Conservation (phyloP, 2,888 invertebrate species). For the Eubasilissa splendida region DNA sequence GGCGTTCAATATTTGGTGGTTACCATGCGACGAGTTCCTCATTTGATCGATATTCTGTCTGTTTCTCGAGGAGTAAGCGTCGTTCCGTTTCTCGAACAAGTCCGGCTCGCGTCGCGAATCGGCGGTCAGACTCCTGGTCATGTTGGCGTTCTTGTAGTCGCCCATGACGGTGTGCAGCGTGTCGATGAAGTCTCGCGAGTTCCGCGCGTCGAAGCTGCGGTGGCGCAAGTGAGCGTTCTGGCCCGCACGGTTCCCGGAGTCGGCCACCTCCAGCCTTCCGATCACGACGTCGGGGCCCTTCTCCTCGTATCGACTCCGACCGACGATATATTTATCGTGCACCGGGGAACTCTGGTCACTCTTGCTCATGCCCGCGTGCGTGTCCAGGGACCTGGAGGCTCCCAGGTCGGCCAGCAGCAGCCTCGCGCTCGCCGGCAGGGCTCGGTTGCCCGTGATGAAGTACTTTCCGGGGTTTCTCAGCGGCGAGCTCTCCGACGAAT, state of each 20-base stretch:
- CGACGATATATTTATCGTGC: conserved; percentile 48
- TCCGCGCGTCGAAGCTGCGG: conserved; percentile 71
- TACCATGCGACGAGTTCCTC: conserved; percentile 61
- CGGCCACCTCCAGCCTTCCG: conserved; percentile 13
- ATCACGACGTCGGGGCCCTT: conserved; percentile 33
- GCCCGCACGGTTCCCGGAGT: conserved; percentile 63
- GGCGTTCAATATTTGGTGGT: conserved; percentile 61
- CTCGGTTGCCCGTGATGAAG: conserved; percentile 66
- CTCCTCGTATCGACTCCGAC: background rate
- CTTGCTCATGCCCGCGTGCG: conserved; percentile 57
- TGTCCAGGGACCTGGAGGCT: conserved; percentile 68
- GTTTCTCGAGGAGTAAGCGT: conserved; percentile 63
- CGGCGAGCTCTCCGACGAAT: conserved; percentile 67
- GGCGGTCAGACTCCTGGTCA: conserved; percentile 43
- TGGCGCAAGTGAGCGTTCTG: conserved; percentile 73
- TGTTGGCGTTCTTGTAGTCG: conserved; percentile 42
- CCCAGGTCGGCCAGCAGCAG: conserved; percentile 63
- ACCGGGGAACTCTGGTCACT: conserved; percentile 69
- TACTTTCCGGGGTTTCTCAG: conserved; percentile 69
- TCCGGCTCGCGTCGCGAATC: background rate
- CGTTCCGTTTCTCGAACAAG: conserved; percentile 61
- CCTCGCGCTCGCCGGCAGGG: conserved; percentile 64
- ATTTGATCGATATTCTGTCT: conserved; percentile 67
- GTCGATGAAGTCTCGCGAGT: conserved; percentile 65
- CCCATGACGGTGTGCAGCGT: conserved; percentile 64